Evolutionary conservation across 2,113 vertebrate species (phyloP).

Genomic region (Xiphorhynchus elegans): DNA sequence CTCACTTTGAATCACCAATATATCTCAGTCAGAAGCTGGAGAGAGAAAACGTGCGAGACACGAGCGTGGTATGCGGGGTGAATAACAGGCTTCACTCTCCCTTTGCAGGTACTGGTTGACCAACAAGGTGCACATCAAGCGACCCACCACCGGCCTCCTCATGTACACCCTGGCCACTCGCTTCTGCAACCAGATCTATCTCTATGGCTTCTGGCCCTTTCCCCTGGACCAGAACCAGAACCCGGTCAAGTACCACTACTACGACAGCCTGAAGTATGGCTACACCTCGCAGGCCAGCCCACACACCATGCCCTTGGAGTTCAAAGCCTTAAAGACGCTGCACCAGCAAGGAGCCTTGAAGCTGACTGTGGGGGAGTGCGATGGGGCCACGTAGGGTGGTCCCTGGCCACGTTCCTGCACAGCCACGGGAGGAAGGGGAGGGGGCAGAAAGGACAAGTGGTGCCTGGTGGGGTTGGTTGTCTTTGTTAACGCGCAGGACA

Average conservation of each 20-base stretch:
- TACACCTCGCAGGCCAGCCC: conserved; percentile 93
- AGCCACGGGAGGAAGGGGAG: conserved; percentile 72
- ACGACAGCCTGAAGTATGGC: conserved; percentile 90
- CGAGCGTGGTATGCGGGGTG: accelerated
- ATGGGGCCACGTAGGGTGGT: conserved; percentile 74
- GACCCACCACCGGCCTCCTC: conserved; percentile 93
- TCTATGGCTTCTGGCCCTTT: conserved; percentile 98
- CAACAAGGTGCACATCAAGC: conserved; percentile 95
- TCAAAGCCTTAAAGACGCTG: conserved; percentile 89
- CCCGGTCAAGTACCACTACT: conserved; percentile 96
- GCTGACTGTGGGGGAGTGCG: conserved; percentile 88
- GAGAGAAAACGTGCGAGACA: neutral
- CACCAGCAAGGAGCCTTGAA: conserved; percentile 92
- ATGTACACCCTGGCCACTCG: conserved; percentile 97
- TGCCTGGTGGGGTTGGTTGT: conserved; percentile 69
- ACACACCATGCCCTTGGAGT: conserved; percentile 97
- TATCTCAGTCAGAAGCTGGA: neutral
- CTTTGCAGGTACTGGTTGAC: conserved; percentile 92
- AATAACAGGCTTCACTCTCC: neutral
- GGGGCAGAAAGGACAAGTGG: conserved; percentile 56
- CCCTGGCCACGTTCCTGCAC: conserved; percentile 54
- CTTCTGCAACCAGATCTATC: conserved; percentile 94
- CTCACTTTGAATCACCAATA: neutral
- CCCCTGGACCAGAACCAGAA: conserved; percentile 82
- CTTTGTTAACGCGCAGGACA: conserved; percentile 72